A percentile compares a stretch with the other conserved stretches of the same genome.
phyloP scores from a whole-genome alignment of 2,113 vertebrate genomes.

The Anser brachyrhynchus region DNA sequence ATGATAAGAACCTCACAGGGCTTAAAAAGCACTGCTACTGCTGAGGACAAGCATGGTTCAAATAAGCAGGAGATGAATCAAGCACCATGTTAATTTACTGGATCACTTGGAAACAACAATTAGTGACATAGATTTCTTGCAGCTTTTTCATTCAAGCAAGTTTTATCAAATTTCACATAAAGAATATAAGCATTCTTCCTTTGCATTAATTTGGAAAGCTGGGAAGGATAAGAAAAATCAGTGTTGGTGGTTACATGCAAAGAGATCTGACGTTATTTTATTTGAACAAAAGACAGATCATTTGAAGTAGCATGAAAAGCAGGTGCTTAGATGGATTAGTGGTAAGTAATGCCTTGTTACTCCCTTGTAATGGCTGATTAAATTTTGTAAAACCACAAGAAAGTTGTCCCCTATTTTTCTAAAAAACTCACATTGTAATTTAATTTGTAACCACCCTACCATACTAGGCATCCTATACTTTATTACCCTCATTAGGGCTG shows the following conservation, averaged over 20 bases:
- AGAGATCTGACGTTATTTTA: slow-evolving; percentile 68
- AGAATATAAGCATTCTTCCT: neutral
- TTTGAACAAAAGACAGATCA: slow-evolving; percentile 57
- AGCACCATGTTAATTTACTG: neutral
- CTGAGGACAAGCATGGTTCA: neutral
- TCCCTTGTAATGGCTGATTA: neutral
- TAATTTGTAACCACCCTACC: neutral
- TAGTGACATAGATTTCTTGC: neutral
- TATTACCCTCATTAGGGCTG: neutral
- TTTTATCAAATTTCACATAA: neutral
- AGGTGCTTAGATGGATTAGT: slow-evolving; percentile 43
- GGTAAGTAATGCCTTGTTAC: slow-evolving; percentile 39
- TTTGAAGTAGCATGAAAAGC: slow-evolving; percentile 64
- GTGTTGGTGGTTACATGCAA: slow-evolving; percentile 63
- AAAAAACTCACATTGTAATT: neutral
- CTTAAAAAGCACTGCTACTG: neutral
- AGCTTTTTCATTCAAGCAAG: neutral
- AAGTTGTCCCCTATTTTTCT: slow-evolving; percentile 48
- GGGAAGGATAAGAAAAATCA: slow-evolving; percentile 65
- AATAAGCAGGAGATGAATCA: neutral
- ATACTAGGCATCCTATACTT: neutral
- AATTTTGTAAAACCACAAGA: slow-evolving; percentile 22
- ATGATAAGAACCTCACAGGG: neutral
- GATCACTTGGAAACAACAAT: neutral
- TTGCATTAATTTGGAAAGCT: neutral